Percentiles rank a stretch among this genome's conserved stretches.
Evolutionary conservation across 2,113 vertebrate species (phyloP).

Genomic region (Macroglossus sobrinus): DNA sequence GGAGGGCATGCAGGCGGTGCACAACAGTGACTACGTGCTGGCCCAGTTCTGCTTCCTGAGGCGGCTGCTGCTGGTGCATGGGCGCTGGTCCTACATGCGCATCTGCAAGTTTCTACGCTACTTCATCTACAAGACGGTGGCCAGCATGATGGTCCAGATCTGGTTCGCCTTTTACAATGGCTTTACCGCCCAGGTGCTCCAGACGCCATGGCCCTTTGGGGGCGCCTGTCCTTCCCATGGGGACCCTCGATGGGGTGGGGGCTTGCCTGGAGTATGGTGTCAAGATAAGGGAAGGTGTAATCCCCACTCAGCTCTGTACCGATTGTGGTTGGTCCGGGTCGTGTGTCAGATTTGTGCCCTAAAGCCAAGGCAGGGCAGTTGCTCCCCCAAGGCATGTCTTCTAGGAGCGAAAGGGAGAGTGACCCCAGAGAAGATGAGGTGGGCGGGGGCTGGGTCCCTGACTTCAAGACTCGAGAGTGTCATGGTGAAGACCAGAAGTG

Average conservation of each 20-base stretch:
- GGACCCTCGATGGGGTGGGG: no score
- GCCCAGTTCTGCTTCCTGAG: slow-evolving; percentile 91
- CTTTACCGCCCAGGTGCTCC: slow-evolving; percentile 87
- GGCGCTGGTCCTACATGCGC: slow-evolving; percentile 92
- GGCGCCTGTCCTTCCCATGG: accelerated
- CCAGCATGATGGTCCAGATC: slow-evolving; percentile 88
- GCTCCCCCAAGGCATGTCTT: not conserved
- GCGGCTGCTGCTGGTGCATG: slow-evolving; percentile 91
- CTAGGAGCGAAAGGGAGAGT: no score
- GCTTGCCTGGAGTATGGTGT: not conserved
- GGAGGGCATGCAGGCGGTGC: slow-evolving; percentile 92
- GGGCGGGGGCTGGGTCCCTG: not conserved
- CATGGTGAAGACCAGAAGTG: not conserved
- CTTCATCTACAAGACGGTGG: slow-evolving; percentile 94
- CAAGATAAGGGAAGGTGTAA: not conserved
- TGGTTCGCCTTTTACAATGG: slow-evolving; percentile 93
- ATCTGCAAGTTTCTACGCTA: slow-evolving; percentile 90
- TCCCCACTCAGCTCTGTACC: not conserved
- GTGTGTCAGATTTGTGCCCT: not conserved
- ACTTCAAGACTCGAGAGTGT: accelerated
- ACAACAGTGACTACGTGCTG: slow-evolving; percentile 92
- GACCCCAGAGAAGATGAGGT: not conserved
- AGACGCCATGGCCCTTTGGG: accelerated
- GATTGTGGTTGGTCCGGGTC: not conserved
- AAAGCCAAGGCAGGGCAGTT: no score